Evolutionary conservation across 2,113 vertebrate species (phyloP).

Genomic region (Terrapene triunguis): DNA sequence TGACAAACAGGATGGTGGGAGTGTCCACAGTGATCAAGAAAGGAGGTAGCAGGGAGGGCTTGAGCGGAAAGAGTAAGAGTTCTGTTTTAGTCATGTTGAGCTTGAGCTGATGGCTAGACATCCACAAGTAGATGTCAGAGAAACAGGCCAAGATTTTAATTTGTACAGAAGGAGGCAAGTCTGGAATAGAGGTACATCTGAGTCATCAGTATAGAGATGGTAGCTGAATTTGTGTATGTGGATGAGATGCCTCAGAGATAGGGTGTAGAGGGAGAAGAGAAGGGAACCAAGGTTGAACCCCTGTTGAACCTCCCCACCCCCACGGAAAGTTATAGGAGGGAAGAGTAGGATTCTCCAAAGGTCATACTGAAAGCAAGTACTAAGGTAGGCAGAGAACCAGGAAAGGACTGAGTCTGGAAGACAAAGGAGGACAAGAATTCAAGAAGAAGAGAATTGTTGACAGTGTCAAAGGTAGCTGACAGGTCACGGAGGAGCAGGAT

Average conservation of each 20-base stretch:
- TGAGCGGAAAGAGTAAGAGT: not conserved
- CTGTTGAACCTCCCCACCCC: too few species aligned
- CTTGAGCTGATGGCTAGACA: not conserved
- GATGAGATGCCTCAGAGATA: not conserved
- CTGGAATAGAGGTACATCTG: not conserved
- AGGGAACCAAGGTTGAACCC: not conserved
- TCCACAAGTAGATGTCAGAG: not conserved
- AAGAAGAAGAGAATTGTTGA: not conserved
- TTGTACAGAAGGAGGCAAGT: not conserved
- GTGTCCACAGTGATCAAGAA: too few species aligned
- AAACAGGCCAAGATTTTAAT: not conserved
- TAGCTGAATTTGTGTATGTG: not conserved
- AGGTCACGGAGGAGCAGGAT: not conserved
- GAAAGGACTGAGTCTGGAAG: not conserved
- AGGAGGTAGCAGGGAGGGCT: not conserved
- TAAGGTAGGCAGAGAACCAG: not conserved
- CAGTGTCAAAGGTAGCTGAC: not conserved
- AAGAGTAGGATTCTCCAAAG: not conserved
- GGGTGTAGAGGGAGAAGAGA: not conserved
- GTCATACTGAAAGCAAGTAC: not conserved
- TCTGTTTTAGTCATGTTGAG: not conserved
- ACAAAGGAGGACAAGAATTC: not conserved
- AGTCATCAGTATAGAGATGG: not conserved
- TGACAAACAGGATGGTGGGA: not conserved
- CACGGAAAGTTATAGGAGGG: not conserved